phyloP scores from a whole-genome alignment of 2,797 vertebrate species.

The Pagetopsis macropterus region DNA sequence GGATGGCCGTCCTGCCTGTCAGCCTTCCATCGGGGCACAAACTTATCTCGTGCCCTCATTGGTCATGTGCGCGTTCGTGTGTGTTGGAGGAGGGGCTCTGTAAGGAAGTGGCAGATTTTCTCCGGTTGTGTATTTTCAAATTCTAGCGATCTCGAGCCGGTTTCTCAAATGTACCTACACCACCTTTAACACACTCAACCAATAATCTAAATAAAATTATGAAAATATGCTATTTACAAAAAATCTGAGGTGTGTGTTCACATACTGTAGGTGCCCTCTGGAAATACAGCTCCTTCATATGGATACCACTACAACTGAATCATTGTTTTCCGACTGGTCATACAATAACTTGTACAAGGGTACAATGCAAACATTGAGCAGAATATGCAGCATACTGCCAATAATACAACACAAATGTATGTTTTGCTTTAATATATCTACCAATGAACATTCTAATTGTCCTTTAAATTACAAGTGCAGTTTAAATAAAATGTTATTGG shows the following conservation, averaged over 20 bases:
- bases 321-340: slow-evolving; percentile 44
- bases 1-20: too few species aligned
- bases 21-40: too few species aligned
- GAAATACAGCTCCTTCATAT: slow-evolving; percentile 29
- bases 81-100: too few species aligned
- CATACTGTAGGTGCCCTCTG: background rate
- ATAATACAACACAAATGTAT: slow-evolving; percentile 33
- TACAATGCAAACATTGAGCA: slow-evolving; percentile 25
- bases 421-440: slow-evolving; percentile 53
- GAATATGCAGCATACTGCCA: too few species aligned
- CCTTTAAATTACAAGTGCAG: slow-evolving; percentile 39
- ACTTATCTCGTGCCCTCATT: too few species aligned
- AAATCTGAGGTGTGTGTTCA: slow-evolving; percentile 11
- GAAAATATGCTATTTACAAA: background rate
- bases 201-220: slow-evolving; percentile 5
- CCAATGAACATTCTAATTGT: slow-evolving; percentile 39
- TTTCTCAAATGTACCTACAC: too few species aligned
- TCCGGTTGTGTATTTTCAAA: too few species aligned
- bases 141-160: too few species aligned
- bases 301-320: slow-evolving; percentile 27
- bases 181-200: background rate
- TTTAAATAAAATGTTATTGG: slow-evolving; percentile 47
- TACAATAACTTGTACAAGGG: slow-evolving; percentile 38
- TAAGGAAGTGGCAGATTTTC: too few species aligned
- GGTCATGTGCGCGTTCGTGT: too few species aligned